Evolutionary conservation across 2,113 vertebrate genomes (phyloP).

Genomic region (Meleagris gallopavo): DNA sequence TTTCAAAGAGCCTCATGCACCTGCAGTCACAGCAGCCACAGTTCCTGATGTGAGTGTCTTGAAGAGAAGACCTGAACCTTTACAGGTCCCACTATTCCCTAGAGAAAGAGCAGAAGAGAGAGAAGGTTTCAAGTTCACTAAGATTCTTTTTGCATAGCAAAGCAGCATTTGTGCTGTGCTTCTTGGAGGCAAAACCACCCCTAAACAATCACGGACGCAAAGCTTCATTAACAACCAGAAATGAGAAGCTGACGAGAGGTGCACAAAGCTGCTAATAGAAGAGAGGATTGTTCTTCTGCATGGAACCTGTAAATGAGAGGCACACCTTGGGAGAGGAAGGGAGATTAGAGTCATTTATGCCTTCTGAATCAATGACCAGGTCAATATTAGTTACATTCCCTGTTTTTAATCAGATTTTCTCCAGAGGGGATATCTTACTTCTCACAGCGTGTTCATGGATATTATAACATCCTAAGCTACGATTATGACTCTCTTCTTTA

Average conservation of each 20-base stretch:
- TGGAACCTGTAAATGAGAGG: neutral
- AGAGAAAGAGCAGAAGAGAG: neutral
- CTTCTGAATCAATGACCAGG: neutral
- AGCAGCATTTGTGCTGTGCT: neutral
- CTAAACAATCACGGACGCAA: neutral
- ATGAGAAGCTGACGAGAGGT: neutral
- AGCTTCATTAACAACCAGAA: neutral
- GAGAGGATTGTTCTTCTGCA: neutral
- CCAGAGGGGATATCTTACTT: neutral
- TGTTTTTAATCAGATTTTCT: constrained; percentile 12
- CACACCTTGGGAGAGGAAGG: neutral
- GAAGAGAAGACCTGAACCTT: neutral
- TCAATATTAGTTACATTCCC: neutral
- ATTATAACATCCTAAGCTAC: neutral
- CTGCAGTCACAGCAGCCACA: neutral
- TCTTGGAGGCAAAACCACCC: neutral
- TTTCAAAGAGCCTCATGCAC: neutral
- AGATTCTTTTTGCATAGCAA: neutral
- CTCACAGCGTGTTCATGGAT: neutral
- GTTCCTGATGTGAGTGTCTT: neutral
- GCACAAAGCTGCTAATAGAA: neutral
- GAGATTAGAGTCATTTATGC: neutral
- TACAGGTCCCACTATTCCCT: neutral
- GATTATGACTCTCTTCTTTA: neutral
- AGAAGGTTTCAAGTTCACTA: neutral